A percentile compares a stretch with the other conserved stretches of the same genome.
These are phyloP conservation scores for Mesoclemmys tuberculata DNA, from an alignment of 2,113 vertebrate genomes.

Conservation along the genomic window DNA sequence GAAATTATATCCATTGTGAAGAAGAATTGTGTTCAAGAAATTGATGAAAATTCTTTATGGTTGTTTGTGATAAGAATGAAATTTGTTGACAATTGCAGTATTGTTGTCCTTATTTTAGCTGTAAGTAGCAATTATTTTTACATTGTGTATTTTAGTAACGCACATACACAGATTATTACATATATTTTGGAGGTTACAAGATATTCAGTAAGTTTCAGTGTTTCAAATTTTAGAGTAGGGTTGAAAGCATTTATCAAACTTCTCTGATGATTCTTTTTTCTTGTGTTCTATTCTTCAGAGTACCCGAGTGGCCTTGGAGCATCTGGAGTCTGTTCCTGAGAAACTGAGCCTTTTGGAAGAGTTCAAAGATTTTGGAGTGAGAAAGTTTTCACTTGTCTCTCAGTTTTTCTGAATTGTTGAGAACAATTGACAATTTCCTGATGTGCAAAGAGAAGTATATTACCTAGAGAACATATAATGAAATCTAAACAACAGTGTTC, in stretches of 20 bases:
- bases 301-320: slow-evolving; percentile 87
- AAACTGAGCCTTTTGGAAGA: slow-evolving; percentile 88
- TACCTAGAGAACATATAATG: slow-evolving; percentile 1
- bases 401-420: slow-evolving; percentile 52
- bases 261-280: slow-evolving; percentile 50
- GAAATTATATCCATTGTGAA: background rate
- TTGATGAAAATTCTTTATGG: background rate
- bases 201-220: background rate
- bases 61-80: background rate
- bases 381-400: slow-evolving; percentile 70
- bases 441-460: slow-evolving; percentile 7
- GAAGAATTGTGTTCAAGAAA: background rate
- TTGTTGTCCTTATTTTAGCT: background rate
- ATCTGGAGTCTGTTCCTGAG: slow-evolving; percentile 92
- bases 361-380: slow-evolving; percentile 86
- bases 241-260: slow-evolving; percentile 25
- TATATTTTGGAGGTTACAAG: background rate
- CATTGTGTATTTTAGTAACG: background rate
- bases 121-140: background rate
- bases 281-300: slow-evolving; percentile 81
- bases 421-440: slow-evolving; percentile 16
- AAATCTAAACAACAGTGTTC: background rate
- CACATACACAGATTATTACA: background rate
- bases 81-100: background rate
- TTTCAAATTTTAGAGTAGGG: slow-evolving; percentile 3